A percentile compares a stretch with the other conserved stretches of the same genome.
phyloP scores from a whole-genome alignment of 2,113 vertebrate genomes.

The Hipposideros armiger region DNA sequence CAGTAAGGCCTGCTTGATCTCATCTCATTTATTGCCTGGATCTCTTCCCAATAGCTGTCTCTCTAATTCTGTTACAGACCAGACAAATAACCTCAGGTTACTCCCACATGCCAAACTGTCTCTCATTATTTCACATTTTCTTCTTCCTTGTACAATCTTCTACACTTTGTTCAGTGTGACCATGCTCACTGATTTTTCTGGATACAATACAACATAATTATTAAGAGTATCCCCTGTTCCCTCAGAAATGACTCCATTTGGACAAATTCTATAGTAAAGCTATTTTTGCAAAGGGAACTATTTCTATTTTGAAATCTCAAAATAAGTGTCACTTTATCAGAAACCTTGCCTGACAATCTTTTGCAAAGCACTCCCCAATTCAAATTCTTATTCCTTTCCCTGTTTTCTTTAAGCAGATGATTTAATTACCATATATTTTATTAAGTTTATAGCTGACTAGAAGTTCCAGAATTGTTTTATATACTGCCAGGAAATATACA shows the following conservation, averaged over 20 bases:
- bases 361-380: background rate
- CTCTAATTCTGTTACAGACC: background rate
- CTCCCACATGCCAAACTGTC: fast-evolving
- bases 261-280: background rate
- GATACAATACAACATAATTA: background rate
- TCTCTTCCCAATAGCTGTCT: background rate
- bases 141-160: background rate
- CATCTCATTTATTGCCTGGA: background rate
- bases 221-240: background rate
- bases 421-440: background rate
- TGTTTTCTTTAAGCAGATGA: background rate
- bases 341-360: background rate
- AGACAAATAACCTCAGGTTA: background rate
- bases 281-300: background rate
- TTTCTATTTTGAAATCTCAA: background rate
- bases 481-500: background rate
- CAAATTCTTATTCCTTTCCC: background rate
- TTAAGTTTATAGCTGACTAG: background rate
- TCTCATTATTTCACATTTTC: background rate
- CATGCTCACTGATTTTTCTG: background rate
- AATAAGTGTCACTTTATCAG: background rate
- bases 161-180: background rate
- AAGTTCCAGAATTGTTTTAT: background rate
- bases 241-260: background rate
- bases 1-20: background rate